Percentiles rank a stretch among this genome's conserved stretches.
Evolutionary conservation across 2,113 vertebrate species (phyloP).

Genomic region (Rynchops niger): DNA sequence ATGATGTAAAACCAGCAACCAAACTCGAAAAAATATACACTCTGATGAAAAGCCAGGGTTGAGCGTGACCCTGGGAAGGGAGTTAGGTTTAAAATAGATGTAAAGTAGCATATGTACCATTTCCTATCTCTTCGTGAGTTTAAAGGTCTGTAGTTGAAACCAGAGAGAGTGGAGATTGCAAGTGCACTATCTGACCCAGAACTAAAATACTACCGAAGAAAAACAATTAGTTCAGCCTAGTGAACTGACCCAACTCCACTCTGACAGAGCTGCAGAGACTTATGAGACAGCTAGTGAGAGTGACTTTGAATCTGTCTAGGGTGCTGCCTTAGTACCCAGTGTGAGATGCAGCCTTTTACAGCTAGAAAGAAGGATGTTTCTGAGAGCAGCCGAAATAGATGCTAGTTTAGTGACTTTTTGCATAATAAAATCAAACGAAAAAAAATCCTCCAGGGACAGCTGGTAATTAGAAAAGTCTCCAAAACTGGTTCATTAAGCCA

Average conservation of each 20-base stretch:
- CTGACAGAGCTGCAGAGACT: background rate
- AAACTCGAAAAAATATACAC: background rate
- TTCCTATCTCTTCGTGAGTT: background rate
- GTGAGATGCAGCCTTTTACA: background rate
- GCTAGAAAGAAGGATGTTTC: background rate
- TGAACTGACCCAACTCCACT: background rate
- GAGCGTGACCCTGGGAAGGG: background rate
- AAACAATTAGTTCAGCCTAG: background rate
- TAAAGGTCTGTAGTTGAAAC: background rate
- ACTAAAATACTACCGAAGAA: background rate
- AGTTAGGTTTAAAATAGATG: background rate
- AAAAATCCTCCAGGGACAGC: background rate
- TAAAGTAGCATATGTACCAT: background rate
- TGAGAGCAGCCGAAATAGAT: background rate
- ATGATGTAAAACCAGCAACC: background rate
- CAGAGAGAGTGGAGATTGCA: background rate
- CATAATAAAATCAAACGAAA: background rate
- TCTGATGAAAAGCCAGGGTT: background rate
- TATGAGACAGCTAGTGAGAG: background rate
- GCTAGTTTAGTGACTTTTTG: background rate
- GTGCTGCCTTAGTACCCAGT: background rate
- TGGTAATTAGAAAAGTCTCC: conserved; percentile 21
- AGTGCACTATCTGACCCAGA: background rate
- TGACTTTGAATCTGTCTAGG: background rate
- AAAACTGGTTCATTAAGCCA: background rate